Conservation (phyloP, 2,797 vertebrate genomes). For the Scomberomorus guttatus region DNA sequence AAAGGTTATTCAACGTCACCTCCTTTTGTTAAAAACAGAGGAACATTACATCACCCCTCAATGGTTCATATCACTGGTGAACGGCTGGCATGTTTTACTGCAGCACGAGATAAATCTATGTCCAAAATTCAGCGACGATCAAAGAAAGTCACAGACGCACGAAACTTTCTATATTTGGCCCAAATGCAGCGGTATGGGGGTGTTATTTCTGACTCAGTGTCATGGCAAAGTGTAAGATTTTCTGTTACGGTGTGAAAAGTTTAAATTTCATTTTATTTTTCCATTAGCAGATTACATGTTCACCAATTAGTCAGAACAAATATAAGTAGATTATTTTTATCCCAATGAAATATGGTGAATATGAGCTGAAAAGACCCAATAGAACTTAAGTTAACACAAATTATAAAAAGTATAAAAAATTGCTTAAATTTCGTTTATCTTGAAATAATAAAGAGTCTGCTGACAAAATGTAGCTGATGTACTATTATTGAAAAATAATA, state of each 20-base stretch:
- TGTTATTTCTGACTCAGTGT: constrained; percentile 65
- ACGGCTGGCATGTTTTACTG: constrained; percentile 19
- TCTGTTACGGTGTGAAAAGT: constrained; percentile 51
- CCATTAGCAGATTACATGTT: not conserved
- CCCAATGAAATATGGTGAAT: not conserved
- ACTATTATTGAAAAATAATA: not conserved
- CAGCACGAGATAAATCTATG: constrained; percentile 29
- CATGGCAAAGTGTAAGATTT: constrained; percentile 57
- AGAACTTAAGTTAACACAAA: not conserved
- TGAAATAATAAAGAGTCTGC: not conserved
- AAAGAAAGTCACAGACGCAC: constrained; percentile 58
- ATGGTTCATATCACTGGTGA: constrained; percentile 16
- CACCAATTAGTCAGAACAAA: not conserved
- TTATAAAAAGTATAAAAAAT: not conserved
- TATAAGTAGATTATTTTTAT: not conserved
- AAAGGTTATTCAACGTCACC: not conserved
- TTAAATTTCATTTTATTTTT: constrained; percentile 30
- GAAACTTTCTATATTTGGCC: constrained; percentile 64
- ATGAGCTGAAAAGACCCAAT: not conserved
- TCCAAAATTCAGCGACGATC: constrained; percentile 34
- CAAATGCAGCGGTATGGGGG: constrained; percentile 36
- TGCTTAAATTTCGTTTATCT: not conserved
- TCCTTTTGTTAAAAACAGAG: constrained; percentile 2
- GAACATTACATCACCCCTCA: not conserved
- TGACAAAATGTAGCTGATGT: not conserved